Conservation (phyloP, 2,888 invertebrate species). For the Andrena hattorfiana region DNA sequence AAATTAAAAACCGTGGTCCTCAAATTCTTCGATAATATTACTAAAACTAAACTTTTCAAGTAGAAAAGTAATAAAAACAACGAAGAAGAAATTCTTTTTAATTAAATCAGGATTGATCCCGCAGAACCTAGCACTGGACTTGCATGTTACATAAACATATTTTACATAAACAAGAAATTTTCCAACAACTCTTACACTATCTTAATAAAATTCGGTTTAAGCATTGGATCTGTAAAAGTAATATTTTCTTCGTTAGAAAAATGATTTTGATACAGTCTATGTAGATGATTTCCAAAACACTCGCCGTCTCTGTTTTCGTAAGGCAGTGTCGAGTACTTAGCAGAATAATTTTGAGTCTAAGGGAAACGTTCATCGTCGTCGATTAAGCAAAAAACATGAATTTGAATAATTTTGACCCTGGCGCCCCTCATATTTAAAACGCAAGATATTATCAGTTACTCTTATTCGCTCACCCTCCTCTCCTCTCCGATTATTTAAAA, state of each 20-base stretch:
- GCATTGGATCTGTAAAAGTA: neutral
- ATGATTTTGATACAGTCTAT: neutral
- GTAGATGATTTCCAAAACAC: neutral
- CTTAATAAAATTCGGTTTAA: too few relatives aligned
- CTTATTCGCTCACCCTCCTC: slow-evolving; percentile 32
- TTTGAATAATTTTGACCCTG: slow-evolving; percentile 59
- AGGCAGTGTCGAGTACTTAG: neutral
- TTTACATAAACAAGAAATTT: too few relatives aligned
- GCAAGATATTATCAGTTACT: slow-evolving; percentile 71
- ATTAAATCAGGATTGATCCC: too few relatives aligned
- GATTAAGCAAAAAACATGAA: neutral
- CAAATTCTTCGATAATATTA: neutral
- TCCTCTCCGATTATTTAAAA: slow-evolving; percentile 67
- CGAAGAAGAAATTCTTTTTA: too few relatives aligned
- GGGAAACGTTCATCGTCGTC: neutral
- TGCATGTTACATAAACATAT: too few relatives aligned
- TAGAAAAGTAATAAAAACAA: too few relatives aligned
- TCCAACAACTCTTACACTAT: too few relatives aligned
- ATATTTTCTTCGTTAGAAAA: neutral
- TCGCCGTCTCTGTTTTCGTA: neutral
- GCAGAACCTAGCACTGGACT: too few relatives aligned
- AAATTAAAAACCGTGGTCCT: neutral
- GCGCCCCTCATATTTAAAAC: slow-evolving; percentile 78
- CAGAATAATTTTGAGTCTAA: neutral
- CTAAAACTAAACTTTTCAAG: too few relatives aligned